Percentiles rank a stretch among this genome's conserved stretches.
These are phyloP conservation scores for Pelmatolapia mariae DNA, from an alignment of 2,113 vertebrate species.

Conservation along the genomic window DNA sequence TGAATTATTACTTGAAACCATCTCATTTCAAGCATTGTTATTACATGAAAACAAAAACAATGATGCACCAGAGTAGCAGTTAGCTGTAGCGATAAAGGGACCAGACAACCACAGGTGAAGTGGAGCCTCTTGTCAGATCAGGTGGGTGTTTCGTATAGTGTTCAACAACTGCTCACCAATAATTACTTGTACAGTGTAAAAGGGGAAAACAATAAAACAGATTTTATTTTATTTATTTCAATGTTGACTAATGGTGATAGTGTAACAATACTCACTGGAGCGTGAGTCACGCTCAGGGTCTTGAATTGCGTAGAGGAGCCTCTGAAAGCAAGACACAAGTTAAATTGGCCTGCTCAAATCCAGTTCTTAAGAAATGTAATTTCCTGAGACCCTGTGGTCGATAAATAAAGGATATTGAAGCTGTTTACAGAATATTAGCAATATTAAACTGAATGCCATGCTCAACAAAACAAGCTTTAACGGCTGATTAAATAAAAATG, in stretches of 20 bases:
- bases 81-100: background rate
- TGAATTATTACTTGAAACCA: background rate
- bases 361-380: background rate
- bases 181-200: background rate
- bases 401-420: background rate
- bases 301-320: background rate
- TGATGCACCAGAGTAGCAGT: background rate
- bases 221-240: background rate
- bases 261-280: background rate
- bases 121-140: slow-evolving; percentile 5
- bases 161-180: background rate
- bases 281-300: background rate
- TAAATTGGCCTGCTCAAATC: background rate
- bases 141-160: slow-evolving; percentile 4
- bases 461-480: background rate
- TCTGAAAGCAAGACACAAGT: background rate
- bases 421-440: background rate
- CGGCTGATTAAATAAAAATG: background rate
- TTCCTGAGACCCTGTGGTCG: background rate
- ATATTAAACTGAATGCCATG: background rate
- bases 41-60: background rate
- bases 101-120: slow-evolving; percentile 14
- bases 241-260: background rate
- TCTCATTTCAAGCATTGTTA: background rate
- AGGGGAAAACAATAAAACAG: background rate